Conservation (phyloP, 2,888 invertebrate genomes). For the Ceriagrion tenellum region DNA sequence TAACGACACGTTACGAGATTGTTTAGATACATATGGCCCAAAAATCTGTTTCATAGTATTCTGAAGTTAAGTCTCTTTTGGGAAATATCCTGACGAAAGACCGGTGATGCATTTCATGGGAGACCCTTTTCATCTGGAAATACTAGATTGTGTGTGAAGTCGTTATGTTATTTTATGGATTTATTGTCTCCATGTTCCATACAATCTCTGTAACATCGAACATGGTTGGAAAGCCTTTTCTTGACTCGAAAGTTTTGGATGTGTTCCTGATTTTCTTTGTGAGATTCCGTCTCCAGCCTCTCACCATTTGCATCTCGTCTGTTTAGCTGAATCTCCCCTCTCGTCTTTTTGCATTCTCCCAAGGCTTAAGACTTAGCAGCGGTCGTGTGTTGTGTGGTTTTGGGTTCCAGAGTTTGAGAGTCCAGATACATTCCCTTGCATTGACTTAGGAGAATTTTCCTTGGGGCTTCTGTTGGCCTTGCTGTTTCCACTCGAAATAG, state of each 20-base stretch:
- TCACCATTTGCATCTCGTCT: neutral
- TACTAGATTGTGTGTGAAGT: too few relatives aligned
- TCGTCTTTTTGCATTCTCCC: neutral
- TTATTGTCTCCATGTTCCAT: too few relatives aligned
- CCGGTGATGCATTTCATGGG: too few relatives aligned
- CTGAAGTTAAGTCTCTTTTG: too few relatives aligned
- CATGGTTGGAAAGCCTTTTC: neutral
- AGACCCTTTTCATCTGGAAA: too few relatives aligned
- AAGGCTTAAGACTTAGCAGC: neutral
- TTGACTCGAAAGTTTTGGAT: neutral
- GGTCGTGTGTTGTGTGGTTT: neutral
- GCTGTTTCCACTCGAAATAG: constrained; percentile 15
- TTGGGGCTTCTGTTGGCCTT: neutral
- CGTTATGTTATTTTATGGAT: too few relatives aligned
- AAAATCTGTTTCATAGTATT: too few relatives aligned
- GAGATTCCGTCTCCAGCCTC: neutral
- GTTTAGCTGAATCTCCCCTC: neutral
- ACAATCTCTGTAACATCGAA: too few relatives aligned
- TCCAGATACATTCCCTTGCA: neutral
- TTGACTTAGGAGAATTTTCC: neutral
- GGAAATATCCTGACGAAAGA: too few relatives aligned
- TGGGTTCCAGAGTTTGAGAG: neutral
- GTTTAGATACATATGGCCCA: too few relatives aligned
- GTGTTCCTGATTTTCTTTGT: neutral
- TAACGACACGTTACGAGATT: too few relatives aligned